Evolutionary conservation across 2,888 invertebrate genomes (phyloP).

Genomic region (Hecatera dysodea): DNA sequence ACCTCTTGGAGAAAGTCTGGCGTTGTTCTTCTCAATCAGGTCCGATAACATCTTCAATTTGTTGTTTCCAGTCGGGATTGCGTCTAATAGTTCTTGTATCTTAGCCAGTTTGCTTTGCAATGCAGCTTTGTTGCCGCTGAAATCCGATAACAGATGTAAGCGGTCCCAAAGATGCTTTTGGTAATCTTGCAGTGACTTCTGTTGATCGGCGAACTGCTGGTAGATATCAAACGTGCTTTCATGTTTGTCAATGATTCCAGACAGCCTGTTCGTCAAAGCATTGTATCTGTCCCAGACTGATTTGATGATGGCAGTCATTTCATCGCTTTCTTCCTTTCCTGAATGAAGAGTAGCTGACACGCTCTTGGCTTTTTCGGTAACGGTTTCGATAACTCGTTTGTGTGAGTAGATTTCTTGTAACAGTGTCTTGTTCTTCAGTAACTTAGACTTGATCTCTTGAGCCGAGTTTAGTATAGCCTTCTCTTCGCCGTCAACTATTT

Average conservation of each 20-base stretch:
- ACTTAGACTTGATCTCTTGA: slow-evolving; percentile 96
- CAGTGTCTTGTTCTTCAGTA: slow-evolving; percentile 96
- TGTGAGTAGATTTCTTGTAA: slow-evolving; percentile 97
- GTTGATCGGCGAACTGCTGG: slow-evolving; percentile 96
- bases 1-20: slow-evolving; percentile 94
- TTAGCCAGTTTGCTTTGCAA: slow-evolving; percentile 95
- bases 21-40: slow-evolving; percentile 93
- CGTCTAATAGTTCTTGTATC: slow-evolving; percentile 95
- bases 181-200: slow-evolving; percentile 96
- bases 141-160: slow-evolving; percentile 95
- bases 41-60: slow-evolving; percentile 94
- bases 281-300: slow-evolving; percentile 95
- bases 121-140: slow-evolving; percentile 96
- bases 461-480: slow-evolving; percentile 94
- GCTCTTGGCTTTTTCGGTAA: slow-evolving; percentile 96
- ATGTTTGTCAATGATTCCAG: slow-evolving; percentile 93
- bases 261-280: slow-evolving; percentile 92
- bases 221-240: slow-evolving; percentile 95
- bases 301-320: slow-evolving; percentile 93
- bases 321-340: slow-evolving; percentile 90
- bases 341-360: slow-evolving; percentile 91
- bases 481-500: slow-evolving; percentile 93
- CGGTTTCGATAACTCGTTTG: slow-evolving; percentile 97
- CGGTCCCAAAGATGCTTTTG: slow-evolving; percentile 98
- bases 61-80: slow-evolving; percentile 94